Conservation (phyloP, 1,140 invertebrate species). For the Pollicipes pollicipes region DNA sequence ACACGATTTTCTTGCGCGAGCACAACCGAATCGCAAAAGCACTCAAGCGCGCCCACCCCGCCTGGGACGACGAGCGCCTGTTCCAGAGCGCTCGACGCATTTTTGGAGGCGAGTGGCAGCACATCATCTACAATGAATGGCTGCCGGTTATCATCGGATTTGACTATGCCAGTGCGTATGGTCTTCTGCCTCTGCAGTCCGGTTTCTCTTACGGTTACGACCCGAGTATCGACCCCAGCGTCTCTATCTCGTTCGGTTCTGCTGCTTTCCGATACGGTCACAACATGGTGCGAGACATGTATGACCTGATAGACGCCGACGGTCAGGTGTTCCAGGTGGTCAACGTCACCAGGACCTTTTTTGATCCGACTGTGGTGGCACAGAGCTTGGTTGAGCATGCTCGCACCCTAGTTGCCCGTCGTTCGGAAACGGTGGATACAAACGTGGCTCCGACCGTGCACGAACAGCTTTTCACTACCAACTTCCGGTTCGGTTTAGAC, state of each 20-base stretch:
- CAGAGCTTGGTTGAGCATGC: not conserved
- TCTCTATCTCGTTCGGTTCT: slow-evolving; percentile 26
- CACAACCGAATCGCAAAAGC: slow-evolving; percentile 35
- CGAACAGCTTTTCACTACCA: slow-evolving; percentile 4
- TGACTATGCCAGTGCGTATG: slow-evolving; percentile 65
- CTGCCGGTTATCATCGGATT: slow-evolving; percentile 45
- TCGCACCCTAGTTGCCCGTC: not conserved
- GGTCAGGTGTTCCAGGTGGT: not conserved
- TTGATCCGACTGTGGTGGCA: not conserved
- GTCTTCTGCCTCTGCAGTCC: slow-evolving; percentile 56
- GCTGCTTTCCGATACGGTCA: slow-evolving; percentile 22
- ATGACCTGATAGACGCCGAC: not conserved
- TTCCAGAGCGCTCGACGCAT: slow-evolving; percentile 36
- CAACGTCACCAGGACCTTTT: not conserved
- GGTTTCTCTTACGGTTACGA: slow-evolving; percentile 63
- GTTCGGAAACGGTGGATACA: not conserved
- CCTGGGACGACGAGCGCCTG: slow-evolving; percentile 31
- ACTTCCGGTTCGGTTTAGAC: slow-evolving; percentile 20
- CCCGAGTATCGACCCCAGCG: slow-evolving; percentile 21
- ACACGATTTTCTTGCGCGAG: slow-evolving; percentile 34
- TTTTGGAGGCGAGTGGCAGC: slow-evolving; percentile 32
- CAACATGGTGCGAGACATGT: slow-evolving; percentile 23
- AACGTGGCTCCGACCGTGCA: not conserved
- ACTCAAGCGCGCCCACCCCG: slow-evolving; percentile 26
- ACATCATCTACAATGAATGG: slow-evolving; percentile 47